Percentiles rank a stretch among this genome's conserved stretches.
Conservation (phyloP, 2,888 invertebrate species). For the Chesias legatella region DNA sequence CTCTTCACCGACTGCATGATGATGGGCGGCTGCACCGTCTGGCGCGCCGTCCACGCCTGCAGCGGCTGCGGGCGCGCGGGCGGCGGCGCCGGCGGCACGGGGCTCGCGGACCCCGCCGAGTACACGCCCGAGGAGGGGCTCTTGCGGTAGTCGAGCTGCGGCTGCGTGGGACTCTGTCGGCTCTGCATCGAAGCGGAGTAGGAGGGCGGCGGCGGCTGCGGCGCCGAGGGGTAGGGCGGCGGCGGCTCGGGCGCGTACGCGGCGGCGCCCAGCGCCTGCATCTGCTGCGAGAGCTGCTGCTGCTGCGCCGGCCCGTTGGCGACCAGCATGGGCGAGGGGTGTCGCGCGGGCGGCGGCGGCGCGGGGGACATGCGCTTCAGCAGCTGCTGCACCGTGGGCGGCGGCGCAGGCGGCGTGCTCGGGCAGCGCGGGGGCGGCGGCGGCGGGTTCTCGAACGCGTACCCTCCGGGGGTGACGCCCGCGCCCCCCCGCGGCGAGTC, state of each 20-base stretch:
- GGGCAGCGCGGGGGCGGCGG: constrained; percentile 89
- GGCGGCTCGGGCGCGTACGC: constrained; percentile 82
- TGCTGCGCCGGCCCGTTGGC: constrained; percentile 90
- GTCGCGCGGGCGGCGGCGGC: constrained; percentile 80
- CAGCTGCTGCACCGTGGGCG: constrained; percentile 61
- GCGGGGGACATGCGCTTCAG: constrained; percentile 27
- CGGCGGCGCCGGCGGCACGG: constrained; percentile 73
- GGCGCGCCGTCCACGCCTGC: constrained; percentile 91
- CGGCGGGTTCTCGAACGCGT: constrained; percentile 78
- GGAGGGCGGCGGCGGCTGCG: constrained; percentile 88
- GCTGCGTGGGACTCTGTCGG: constrained; percentile 91
- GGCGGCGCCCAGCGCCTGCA: constrained; percentile 89
- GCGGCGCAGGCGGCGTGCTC: constrained; percentile 85
- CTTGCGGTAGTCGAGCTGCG: constrained; percentile 87
- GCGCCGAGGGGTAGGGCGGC: constrained; percentile 83
- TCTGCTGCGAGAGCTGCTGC: constrained; percentile 92
- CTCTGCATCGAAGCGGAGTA: constrained; percentile 93
- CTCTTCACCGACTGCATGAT: constrained; percentile 98
- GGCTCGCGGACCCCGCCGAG: constrained; percentile 89
- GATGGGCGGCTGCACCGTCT: constrained; percentile 94
- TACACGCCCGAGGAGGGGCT: constrained; percentile 93
- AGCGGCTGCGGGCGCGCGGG: constrained; percentile 88
- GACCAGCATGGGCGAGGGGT: constrained; percentile 88
- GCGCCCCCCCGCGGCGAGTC: constrained; percentile 88
- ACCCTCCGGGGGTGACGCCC: constrained; percentile 85